Conservation (phyloP, 2,797 vertebrate genomes). For the Echiichthys vipera region DNA sequence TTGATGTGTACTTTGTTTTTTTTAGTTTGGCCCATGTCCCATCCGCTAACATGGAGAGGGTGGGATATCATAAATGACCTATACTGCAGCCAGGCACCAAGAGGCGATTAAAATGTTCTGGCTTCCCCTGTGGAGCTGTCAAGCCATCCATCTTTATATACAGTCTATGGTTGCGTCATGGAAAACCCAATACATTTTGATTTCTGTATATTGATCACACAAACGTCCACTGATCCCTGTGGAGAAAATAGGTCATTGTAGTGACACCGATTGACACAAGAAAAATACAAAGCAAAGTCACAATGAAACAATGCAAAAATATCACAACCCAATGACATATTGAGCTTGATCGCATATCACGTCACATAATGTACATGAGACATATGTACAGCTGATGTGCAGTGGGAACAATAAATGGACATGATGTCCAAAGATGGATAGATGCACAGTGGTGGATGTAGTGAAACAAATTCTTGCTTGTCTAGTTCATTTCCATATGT, state of each 20-base stretch:
- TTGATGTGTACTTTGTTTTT: too few relatives aligned
- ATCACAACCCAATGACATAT: not conserved
- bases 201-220: slow-evolving; percentile 23
- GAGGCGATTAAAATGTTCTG: too few relatives aligned
- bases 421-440: not conserved
- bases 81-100: too few relatives aligned
- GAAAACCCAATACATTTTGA: slow-evolving; percentile 20
- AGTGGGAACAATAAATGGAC: slow-evolving; percentile 18
- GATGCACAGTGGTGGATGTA: not conserved
- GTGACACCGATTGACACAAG: not conserved
- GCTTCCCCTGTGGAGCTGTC: too few relatives aligned
- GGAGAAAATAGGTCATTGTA: slow-evolving; percentile 18
- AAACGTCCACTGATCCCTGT: not conserved
- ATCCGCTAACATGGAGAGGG: too few relatives aligned
- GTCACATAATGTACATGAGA: not conserved
- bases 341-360: not conserved
- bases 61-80: too few relatives aligned
- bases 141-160: too few relatives aligned
- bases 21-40: too few relatives aligned
- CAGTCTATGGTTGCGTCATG: slow-evolving; percentile 27
- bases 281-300: not conserved
- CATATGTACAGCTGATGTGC: slow-evolving; percentile 5
- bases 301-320: not conserved
- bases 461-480: slow-evolving; percentile 14
- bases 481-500: slow-evolving; percentile 28